Evolutionary conservation across 2,888 invertebrate genomes (phyloP), one percentile per base, ranked within the genome.

Genomic region (Polietes domitor): DNA sequence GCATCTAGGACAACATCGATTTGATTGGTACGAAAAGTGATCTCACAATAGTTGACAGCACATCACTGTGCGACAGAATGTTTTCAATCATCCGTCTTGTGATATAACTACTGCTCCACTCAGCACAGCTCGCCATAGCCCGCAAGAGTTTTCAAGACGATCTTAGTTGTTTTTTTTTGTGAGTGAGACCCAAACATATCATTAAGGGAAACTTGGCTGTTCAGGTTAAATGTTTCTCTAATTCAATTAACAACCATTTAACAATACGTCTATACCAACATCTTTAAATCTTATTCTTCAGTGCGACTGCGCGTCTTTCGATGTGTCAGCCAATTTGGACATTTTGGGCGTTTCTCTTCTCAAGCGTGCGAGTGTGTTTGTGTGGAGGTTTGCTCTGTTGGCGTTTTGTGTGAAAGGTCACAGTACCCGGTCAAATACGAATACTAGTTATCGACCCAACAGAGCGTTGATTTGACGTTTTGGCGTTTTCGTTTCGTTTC

Each of bases 401-500:
- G 41, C 37, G 43, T 68, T 68, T n/a, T 58, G 55, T 73, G 73
- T 53, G 72, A 79, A 73, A 79, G 78, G 78, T 79, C 65, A 68
- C 19, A 26, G 41, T 68, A n/a, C 55, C 37, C 61, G 78, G 78
- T 72, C 63, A 80, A 70, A 71, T 68, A 63, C 47, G 26, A 12
- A 53, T 63, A 37, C 63, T 19, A 37, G 50, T 73, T 77, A 77
- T 77, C 21, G 70, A 68, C 24, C 17, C 61, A 28, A 61, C 61
- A 61, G 68, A 77, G 63, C 58, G 43, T 19, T 58, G 28, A 61
- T 47, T 77, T 77, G 43, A 61, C 32, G 41, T 70, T 70, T 68
- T 24, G 17, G 15, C 43, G 70, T 47, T 68, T 71, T 61, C 19
- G 26, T 41, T 28, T 26, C 10, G 37, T 3, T 37, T 37, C n/a